These are phyloP conservation scores for Aphodius granarius DNA, from an alignment of 2,888 invertebrate genomes.

Conservation along the genomic window DNA sequence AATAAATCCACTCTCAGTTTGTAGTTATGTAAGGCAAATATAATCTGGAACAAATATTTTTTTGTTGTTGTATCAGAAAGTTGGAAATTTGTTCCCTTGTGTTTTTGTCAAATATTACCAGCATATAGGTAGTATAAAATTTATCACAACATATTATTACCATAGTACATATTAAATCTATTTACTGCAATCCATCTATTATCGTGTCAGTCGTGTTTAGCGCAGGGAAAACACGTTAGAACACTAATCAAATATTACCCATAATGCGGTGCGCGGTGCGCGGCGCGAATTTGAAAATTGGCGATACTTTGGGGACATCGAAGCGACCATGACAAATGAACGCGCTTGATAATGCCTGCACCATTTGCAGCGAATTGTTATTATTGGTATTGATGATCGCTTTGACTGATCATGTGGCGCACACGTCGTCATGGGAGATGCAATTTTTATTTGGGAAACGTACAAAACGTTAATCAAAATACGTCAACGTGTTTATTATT, in stretches of 20 bases:
- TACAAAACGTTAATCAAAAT: no score
- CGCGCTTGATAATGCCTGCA: neutral
- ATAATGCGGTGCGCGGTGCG: neutral
- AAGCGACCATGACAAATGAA: neutral
- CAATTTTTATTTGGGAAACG: neutral
- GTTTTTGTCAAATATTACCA: no score
- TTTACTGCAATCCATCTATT: neutral
- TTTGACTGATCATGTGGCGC: neutral
- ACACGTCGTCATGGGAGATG: neutral
- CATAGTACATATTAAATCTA: no score
- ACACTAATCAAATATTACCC: neutral
- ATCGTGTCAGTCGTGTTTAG: neutral
- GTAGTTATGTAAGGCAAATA: no score
- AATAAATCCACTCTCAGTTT: no score
- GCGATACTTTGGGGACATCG: neutral
- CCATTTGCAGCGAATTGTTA: neutral
- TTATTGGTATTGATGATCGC: neutral
- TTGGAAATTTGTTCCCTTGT: no score
- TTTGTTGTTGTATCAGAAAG: no score
- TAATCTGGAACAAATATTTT: no score
- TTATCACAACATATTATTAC: neutral
- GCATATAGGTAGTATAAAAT: no score
- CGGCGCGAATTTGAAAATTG: neutral
- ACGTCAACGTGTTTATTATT: no score
- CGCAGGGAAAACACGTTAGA: neutral